A percentile compares a stretch with the other conserved stretches of the same genome.
These are phyloP conservation scores for Lagopus muta DNA, from an alignment of 2,113 vertebrate species.

Conservation along the genomic window DNA sequence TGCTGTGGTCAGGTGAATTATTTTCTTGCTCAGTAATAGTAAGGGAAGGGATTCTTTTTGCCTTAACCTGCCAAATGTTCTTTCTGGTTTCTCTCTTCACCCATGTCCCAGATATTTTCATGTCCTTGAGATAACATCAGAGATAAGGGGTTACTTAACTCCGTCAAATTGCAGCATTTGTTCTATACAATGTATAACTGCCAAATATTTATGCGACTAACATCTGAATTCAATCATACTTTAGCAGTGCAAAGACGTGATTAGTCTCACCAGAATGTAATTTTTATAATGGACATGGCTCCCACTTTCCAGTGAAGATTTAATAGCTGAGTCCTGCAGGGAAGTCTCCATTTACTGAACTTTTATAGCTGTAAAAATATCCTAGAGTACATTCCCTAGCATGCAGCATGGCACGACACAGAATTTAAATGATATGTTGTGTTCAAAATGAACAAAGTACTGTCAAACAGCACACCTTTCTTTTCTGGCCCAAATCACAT, in stretches of 20 bases:
- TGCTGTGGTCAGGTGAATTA: accelerated
- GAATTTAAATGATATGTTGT: slow-evolving; percentile 52
- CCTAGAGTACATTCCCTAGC: slow-evolving; percentile 48
- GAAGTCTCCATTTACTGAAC: slow-evolving; percentile 67
- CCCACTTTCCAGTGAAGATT: slow-evolving; percentile 47
- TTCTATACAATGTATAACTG: background rate
- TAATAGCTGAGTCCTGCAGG: slow-evolving; percentile 70
- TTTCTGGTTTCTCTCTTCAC: background rate
- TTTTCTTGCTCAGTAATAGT: background rate
- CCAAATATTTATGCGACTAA: slow-evolving; percentile 63
- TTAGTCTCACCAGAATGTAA: slow-evolving; percentile 57
- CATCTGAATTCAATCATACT: slow-evolving; percentile 57
- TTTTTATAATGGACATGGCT: slow-evolving; percentile 59
- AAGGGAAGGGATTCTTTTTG: background rate
- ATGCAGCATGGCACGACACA: background rate
- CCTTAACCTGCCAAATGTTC: background rate
- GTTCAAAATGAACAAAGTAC: background rate
- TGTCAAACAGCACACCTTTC: background rate
- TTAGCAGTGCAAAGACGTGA: slow-evolving; percentile 47
- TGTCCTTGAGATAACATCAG: slow-evolving; percentile 47
- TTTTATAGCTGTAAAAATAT: slow-evolving; percentile 55
- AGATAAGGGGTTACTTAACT: slow-evolving; percentile 41
- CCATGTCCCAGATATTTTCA: slow-evolving; percentile 38
- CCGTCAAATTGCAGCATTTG: background rate
- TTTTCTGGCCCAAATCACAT: background rate